Conservation (phyloP, 2,888 invertebrate species). For the Sinhomidia bicolor region DNA sequence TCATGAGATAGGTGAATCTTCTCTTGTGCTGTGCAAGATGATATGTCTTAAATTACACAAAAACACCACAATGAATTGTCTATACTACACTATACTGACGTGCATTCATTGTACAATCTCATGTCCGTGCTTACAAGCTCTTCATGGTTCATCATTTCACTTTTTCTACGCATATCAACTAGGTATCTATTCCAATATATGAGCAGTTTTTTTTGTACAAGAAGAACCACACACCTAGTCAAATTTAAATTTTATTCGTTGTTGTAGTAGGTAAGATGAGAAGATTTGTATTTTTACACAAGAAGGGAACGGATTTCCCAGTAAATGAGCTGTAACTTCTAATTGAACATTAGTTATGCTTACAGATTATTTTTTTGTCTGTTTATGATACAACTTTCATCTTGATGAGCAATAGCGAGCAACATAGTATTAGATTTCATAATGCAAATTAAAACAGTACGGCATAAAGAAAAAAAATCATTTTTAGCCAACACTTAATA, state of each 20-base stretch:
- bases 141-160: slow-evolving; percentile 65
- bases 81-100: slow-evolving; percentile 32
- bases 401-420: slow-evolving; percentile 36
- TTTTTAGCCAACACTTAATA: background rate
- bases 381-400: slow-evolving; percentile 29
- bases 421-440: slow-evolving; percentile 28
- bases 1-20: slow-evolving; percentile 47
- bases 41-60: slow-evolving; percentile 13
- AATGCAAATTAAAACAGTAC: background rate
- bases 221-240: slow-evolving; percentile 32
- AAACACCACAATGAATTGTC: slow-evolving; percentile 14
- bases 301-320: slow-evolving; percentile 28
- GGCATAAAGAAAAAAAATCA: background rate
- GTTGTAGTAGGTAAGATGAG: slow-evolving; percentile 10
- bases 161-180: slow-evolving; percentile 50
- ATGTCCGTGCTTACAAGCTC: slow-evolving; percentile 53
- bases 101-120: slow-evolving; percentile 37
- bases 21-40: too few species aligned
- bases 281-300: background rate
- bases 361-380: slow-evolving; percentile 6
- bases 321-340: slow-evolving; percentile 56
- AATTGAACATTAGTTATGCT: slow-evolving; percentile 64
- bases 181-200: slow-evolving; percentile 49
- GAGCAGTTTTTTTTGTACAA: slow-evolving; percentile 37
- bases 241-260: slow-evolving; percentile 8